A percentile compares a stretch with the other conserved stretches of the same genome.
phyloP scores from a whole-genome alignment of 2,888 invertebrate species.

The Leucozona laternaria region DNA sequence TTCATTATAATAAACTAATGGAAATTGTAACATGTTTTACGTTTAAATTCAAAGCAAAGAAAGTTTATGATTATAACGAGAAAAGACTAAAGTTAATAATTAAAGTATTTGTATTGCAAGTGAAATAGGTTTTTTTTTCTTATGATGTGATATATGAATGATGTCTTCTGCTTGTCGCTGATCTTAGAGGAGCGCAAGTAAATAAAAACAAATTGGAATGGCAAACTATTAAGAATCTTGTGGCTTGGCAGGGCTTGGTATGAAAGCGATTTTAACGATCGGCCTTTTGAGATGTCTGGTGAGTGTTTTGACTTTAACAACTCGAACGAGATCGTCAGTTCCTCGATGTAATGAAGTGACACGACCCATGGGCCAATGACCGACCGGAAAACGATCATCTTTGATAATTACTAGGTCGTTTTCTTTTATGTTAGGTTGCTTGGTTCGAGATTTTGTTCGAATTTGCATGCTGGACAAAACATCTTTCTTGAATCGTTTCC shows the following conservation, averaged over 20 bases:
- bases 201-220: neutral
- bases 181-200: neutral
- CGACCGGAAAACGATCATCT: neutral
- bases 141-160: neutral
- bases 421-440: conserved; percentile 29
- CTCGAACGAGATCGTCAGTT: conserved; percentile 6
- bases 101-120: no score
- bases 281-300: neutral
- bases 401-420: conserved; percentile 18
- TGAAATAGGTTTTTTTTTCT: no score
- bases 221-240: neutral
- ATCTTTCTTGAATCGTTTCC: neutral
- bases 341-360: neutral
- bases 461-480: conserved; percentile 23
- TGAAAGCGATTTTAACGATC: neutral
- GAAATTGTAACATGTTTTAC: no score
- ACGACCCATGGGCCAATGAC: conserved; percentile 1
- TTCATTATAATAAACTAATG: no score
- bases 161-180: neutral
- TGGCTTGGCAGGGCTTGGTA: neutral
- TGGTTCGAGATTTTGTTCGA: conserved; percentile 20
- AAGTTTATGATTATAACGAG: no score
- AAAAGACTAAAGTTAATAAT: no score
- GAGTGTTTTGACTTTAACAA: neutral
- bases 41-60: no score